These are phyloP conservation scores for Ceratosolen fusciceps DNA, from an alignment of 1,140 invertebrate genomes.

Conservation along the genomic window DNA sequence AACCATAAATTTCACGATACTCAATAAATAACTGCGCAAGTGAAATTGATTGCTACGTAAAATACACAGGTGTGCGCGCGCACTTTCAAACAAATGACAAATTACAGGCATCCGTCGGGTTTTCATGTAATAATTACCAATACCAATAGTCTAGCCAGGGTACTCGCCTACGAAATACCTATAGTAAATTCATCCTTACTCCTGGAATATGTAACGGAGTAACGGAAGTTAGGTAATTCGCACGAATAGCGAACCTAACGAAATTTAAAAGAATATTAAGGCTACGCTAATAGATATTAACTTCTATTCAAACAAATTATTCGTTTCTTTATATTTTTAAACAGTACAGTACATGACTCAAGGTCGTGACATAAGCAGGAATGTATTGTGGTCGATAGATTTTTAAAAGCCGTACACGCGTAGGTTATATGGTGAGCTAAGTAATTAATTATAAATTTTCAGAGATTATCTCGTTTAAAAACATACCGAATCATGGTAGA, in stretches of 20 bases:
- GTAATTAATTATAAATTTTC: neutral
- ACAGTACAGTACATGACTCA: too few species aligned
- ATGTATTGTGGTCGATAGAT: too few species aligned
- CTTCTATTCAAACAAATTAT: too few species aligned
- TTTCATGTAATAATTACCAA: slow-evolving; percentile 43
- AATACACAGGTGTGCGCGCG: neutral
- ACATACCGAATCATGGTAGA: neutral
- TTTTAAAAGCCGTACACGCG: too few species aligned
- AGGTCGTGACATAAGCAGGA: too few species aligned
- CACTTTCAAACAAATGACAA: too few species aligned
- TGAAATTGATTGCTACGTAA: slow-evolving; percentile 13
- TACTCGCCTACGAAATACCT: slow-evolving; percentile 16
- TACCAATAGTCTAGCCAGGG: neutral
- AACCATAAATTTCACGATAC: slow-evolving; percentile 1
- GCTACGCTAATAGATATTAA: too few species aligned
- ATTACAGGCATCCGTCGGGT: slow-evolving; percentile 34
- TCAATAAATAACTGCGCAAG: slow-evolving; percentile 12
- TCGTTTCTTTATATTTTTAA: too few species aligned
- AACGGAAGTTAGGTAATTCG: slow-evolving; percentile 3
- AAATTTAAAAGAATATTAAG: too few species aligned
- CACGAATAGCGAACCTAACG: neutral
- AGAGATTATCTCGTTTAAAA: neutral
- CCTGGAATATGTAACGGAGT: neutral
- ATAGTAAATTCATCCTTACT: slow-evolving; percentile 30
- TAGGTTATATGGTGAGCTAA: too few species aligned